phyloP scores from a whole-genome alignment of 2,888 invertebrate genomes.

The Drosophila eohydei region DNA sequence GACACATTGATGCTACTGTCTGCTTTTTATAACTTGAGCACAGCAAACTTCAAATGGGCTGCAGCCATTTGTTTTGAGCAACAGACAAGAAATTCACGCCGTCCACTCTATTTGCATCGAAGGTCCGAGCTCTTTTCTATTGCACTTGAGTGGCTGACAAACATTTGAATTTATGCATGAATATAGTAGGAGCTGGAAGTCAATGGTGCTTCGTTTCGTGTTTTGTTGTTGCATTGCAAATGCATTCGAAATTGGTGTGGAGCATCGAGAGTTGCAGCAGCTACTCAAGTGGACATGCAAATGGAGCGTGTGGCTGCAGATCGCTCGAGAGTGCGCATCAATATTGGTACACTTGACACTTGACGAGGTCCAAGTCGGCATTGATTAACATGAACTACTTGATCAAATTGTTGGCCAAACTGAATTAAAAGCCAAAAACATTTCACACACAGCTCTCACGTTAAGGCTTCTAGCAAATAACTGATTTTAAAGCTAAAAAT shows the following conservation, averaged over 20 bases:
- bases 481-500: conserved; percentile 26
- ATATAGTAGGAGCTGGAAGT: conserved; percentile 31
- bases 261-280: conserved; percentile 22
- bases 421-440: conserved; percentile 39
- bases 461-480: conserved; percentile 17
- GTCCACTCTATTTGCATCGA: not conserved
- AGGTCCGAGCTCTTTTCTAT: conserved; percentile 15
- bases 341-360: conserved; percentile 70
- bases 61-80: conserved; percentile 59
- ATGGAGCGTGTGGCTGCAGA: conserved; percentile 63
- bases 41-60: conserved; percentile 13
- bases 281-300: conserved; percentile 61
- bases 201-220: conserved; percentile 23
- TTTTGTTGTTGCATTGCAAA: conserved; percentile 56
- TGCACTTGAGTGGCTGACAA: conserved; percentile 58
- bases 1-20: conserved; percentile 29
- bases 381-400: conserved; percentile 61
- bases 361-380: conserved; percentile 34
- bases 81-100: conserved; percentile 38
- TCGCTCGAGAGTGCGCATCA: conserved; percentile 66
- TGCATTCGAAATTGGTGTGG: conserved; percentile 67
- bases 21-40: conserved; percentile 13
- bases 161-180: conserved; percentile 78
- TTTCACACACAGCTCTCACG: not conserved
- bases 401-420: conserved; percentile 25